Percentiles rank a stretch among this genome's conserved stretches.
phyloP scores from a whole-genome alignment of 2,888 invertebrate genomes.

The Liopterus haemorrhoidalis region DNA sequence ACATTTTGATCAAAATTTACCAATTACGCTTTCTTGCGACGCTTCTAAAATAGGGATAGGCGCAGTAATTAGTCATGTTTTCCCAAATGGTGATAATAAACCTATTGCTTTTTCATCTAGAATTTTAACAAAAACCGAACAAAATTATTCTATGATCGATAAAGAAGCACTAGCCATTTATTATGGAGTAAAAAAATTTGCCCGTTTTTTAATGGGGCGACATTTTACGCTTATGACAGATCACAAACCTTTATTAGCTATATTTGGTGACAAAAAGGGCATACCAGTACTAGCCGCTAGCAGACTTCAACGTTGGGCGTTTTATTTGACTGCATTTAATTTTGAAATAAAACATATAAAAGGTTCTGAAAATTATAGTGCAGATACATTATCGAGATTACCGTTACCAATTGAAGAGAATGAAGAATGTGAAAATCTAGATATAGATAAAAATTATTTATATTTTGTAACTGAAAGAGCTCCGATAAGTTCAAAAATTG shows the following conservation, averaged over 20 bases:
- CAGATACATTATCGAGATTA: conserved; percentile 20
- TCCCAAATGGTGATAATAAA: conserved; percentile 34
- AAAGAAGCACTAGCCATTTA: conserved; percentile 39
- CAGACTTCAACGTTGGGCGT: conserved; percentile 31
- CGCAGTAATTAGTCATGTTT: conserved; percentile 35
- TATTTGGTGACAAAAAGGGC: conserved; percentile 36
- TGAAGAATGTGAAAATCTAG: not conserved
- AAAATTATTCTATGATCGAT: conserved; percentile 39
- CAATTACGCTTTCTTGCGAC: conserved; percentile 35
- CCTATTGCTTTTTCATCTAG: conserved; percentile 40
- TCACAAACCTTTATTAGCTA: conserved; percentile 37
- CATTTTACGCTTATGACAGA: conserved; percentile 39
- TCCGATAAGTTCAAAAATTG: conserved; percentile 22
- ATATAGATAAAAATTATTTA: conserved; percentile 15
- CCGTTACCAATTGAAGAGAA: no score
- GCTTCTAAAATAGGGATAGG: conserved; percentile 37
- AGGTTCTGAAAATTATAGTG: conserved; percentile 23
- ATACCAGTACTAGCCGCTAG: conserved; percentile 28
- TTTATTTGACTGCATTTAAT: conserved; percentile 30
- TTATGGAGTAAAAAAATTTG: conserved; percentile 39
- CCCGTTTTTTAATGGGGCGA: conserved; percentile 39
- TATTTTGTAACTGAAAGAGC: conserved; percentile 23
- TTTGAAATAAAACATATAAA: conserved; percentile 28
- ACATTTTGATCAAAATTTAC: conserved; percentile 30
- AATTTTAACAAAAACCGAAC: conserved; percentile 36